Base-by-base conservation (phyloP, 2,888 invertebrate genomes). In the Sussaba pulchella region DNA sequence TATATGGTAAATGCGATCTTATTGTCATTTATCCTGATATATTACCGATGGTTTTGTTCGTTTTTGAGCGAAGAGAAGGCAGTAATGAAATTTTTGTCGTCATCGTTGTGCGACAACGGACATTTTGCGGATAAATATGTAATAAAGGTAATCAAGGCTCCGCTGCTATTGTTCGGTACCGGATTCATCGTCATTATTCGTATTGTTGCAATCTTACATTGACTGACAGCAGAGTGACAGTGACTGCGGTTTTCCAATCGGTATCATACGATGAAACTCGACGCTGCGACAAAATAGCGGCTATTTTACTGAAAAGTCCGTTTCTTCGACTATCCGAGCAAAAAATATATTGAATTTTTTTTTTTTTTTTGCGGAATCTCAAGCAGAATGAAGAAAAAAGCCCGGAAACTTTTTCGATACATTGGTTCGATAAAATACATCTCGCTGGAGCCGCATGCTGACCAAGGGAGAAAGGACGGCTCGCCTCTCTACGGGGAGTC, bases 401-500 rank as follows among this genome's bases (percentile, higher is more conserved):
- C 17, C 26, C 9, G 21, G 64, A 52, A 63, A 39, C 21, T 50
- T 57, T 39, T 57, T 61, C 61, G 59, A 31, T 67, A 36, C 71
- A 69, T 67, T 64, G 43, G 69, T 63, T 54, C 63, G 73, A 78
- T 73, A 73, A 76, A 67, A 59, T 52, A 52, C 45, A 26, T 39
- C 71, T 74, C 17, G 54, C 41, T 12, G 47, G 10, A 31, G 39
- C 36, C 72, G 63, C 31, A 50, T 54, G 69, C 76, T 81, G 80
- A 81, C 80, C 69, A 54, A 76, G 24, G 19, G 50, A 64, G 31
- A 21, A 19, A 36, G 31, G 54, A 71, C 24, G 61, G 63, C 50
- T 67, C 79, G 85, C 81, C 88, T 87, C 89, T 82, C 84, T 66
- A 88, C 89, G 90, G 89, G 90, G 89, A 90, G 90, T 89, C 88